Percentiles rank a stretch among this genome's conserved stretches.
Conservation (phyloP, 2,888 invertebrate genomes). For the Cepaea hortensis region DNA sequence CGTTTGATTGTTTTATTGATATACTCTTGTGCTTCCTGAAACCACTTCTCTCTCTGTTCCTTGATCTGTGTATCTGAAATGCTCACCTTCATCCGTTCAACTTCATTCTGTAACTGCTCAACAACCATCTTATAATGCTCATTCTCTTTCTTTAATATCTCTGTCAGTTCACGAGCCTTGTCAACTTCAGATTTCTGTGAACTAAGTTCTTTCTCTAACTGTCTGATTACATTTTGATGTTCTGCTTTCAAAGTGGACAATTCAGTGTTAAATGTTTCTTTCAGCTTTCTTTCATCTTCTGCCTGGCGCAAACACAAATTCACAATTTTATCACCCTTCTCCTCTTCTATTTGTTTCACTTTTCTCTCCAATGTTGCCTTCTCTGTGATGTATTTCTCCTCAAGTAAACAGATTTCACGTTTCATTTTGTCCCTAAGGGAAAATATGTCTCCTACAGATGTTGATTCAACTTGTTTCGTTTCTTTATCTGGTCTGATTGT, state of each 20-base stretch:
- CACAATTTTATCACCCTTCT: constrained; percentile 8
- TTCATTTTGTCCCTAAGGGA: constrained; percentile 12
- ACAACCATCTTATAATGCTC: background rate
- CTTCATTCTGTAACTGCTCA: constrained; percentile 15
- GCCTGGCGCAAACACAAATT: background rate
- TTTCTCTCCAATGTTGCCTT: constrained; percentile 12
- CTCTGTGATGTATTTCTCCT: constrained; percentile 7
- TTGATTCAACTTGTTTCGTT: too few relatives aligned
- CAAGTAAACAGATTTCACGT: background rate
- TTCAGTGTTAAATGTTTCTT: background rate
- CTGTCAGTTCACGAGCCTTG: background rate
- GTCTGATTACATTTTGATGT: background rate
- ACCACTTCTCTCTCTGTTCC: constrained; percentile 20
- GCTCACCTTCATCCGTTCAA: background rate
- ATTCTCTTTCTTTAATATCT: too few relatives aligned
- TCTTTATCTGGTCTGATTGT: background rate
- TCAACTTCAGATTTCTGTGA: background rate
- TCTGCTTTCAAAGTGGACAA: background rate
- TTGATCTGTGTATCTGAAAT: constrained; percentile 3
- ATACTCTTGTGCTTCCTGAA: constrained; percentile 35
- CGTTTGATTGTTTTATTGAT: constrained; percentile 27
- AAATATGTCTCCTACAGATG: too few relatives aligned
- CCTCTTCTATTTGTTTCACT: constrained; percentile 11
- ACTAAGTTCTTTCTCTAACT: background rate
- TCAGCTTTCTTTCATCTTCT: constrained; percentile 17